Conservation (phyloP, 1,140 invertebrate genomes). For the Helicoverpa armigera region DNA sequence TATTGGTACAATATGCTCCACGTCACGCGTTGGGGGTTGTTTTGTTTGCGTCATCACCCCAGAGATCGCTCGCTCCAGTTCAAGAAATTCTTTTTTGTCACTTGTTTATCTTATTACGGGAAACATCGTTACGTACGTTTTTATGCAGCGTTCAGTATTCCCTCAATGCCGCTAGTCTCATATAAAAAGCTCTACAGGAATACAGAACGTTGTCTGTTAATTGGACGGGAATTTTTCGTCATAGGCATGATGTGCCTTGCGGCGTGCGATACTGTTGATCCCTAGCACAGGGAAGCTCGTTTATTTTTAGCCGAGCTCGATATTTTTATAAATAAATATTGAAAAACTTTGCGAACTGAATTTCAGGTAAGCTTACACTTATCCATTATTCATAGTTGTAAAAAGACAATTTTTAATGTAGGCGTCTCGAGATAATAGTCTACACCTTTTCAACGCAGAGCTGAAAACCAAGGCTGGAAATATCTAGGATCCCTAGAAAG, state of each 20-base stretch:
- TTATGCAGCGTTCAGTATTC: slow-evolving; percentile 35
- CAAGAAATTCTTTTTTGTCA: slow-evolving; percentile 34
- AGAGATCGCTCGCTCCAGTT: slow-evolving; percentile 6
- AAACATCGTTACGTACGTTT: slow-evolving; percentile 38
- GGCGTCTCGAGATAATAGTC: too few species aligned
- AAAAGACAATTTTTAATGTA: too few species aligned
- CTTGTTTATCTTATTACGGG: slow-evolving; percentile 46
- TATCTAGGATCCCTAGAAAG: too few species aligned
- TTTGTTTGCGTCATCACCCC: not conserved
- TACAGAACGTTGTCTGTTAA: slow-evolving; percentile 34
- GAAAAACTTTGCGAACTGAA: not conserved
- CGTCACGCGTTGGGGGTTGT: not conserved
- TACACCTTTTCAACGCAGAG: too few species aligned
- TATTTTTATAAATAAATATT: not conserved
- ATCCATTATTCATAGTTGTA: not conserved
- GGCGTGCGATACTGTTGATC: not conserved
- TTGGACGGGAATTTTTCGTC: slow-evolving; percentile 22
- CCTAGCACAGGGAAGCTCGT: not conserved
- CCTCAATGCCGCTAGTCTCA: slow-evolving; percentile 14
- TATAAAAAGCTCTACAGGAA: slow-evolving; percentile 20
- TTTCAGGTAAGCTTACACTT: not conserved
- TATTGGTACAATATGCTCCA: not conserved
- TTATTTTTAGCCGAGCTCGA: not conserved
- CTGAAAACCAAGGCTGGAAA: too few species aligned
- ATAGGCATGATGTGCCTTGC: not conserved